Evolutionary conservation across 2,113 vertebrate genomes (phyloP).

Genomic region (Misgurnus mizolepis): DNA sequence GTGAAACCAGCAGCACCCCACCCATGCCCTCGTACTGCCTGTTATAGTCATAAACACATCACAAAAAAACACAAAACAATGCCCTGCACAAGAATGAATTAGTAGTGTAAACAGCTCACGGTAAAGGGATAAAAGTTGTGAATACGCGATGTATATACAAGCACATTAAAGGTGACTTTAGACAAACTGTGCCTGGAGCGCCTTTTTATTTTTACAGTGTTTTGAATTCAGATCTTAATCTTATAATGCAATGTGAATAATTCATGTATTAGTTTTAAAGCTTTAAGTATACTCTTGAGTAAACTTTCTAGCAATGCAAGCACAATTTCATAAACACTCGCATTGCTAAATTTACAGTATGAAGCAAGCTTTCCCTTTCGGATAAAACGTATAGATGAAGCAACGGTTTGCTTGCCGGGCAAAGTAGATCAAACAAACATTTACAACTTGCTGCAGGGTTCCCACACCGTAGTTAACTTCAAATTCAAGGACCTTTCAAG

Average conservation of each 20-base stretch:
- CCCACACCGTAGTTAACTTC: no score
- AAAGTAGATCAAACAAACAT: no score
- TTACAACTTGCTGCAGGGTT: no score
- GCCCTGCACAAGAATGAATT: not conserved
- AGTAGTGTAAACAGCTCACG: conserved; percentile 15
- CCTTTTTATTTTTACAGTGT: not conserved
- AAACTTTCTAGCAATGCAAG: no score
- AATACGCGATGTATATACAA: not conserved
- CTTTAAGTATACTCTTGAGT: no score
- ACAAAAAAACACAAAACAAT: conserved; percentile 30
- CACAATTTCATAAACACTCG: no score
- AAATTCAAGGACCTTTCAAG: no score
- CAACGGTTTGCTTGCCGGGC: no score
- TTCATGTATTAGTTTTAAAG: no score
- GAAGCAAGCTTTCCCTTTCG: no score
- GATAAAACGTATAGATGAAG: no score
- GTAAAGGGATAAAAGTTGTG: not conserved
- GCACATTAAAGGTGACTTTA: conserved; percentile 4
- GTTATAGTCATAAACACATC: conserved; percentile 28
- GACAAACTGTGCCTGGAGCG: not conserved
- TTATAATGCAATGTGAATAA: not conserved
- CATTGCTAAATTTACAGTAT: no score
- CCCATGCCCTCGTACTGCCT: conserved; percentile 40
- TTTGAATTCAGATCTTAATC: not conserved
- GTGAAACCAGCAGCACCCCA: conserved; percentile 26